phyloP scores from a whole-genome alignment of 2,113 vertebrate genomes.

The Pycnonotus jocosus region DNA sequence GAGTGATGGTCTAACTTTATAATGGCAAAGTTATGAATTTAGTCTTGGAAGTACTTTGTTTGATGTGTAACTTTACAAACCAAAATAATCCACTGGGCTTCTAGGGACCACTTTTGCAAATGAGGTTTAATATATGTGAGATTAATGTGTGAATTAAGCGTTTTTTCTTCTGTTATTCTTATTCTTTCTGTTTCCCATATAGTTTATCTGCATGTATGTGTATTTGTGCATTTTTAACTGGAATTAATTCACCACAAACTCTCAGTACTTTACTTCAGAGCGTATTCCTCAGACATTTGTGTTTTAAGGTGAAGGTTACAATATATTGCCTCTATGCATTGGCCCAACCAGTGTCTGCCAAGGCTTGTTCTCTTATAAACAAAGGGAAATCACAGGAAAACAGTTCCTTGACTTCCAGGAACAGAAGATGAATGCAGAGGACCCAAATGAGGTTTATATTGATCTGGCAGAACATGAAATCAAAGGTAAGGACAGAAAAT shows the following conservation, averaged over 20 bases:
- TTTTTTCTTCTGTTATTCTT: background rate
- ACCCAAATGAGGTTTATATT: constrained; percentile 32
- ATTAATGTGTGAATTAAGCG: background rate
- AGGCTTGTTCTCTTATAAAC: background rate
- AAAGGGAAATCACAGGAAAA: background rate
- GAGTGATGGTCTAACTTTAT: background rate
- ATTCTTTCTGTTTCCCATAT: background rate
- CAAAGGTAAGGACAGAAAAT: constrained; percentile 8
- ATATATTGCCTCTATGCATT: background rate
- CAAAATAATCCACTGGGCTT: background rate
- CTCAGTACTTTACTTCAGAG: background rate
- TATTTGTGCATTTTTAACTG: background rate
- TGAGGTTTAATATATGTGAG: background rate
- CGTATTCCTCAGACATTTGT: background rate
- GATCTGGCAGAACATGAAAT: constrained; percentile 27
- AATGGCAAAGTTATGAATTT: background rate
- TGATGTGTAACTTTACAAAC: background rate
- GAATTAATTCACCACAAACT: background rate
- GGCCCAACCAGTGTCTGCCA: background rate
- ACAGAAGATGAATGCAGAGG: background rate
- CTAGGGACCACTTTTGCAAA: background rate
- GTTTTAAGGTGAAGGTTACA: background rate
- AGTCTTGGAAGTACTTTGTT: background rate
- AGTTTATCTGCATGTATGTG: background rate
- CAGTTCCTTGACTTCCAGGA: constrained; percentile 1